Conservation (phyloP, 2,797 vertebrate species). For the Acrocephalus scirpaceus region DNA sequence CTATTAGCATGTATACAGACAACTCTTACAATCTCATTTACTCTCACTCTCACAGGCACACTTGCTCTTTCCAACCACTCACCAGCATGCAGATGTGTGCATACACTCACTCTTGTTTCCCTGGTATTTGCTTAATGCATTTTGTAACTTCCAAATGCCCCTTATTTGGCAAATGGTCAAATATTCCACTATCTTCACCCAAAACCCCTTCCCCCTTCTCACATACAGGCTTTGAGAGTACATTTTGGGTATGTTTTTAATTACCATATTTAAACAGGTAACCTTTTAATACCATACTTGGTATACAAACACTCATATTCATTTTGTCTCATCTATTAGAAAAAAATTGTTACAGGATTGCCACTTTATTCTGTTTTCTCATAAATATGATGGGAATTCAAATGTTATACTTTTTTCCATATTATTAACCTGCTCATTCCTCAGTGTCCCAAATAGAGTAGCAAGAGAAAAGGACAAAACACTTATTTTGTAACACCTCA, state of each 20-base stretch:
- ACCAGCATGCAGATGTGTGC: fast-evolving
- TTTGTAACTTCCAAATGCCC: neutral
- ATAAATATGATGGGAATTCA: neutral
- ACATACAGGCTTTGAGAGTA: neutral
- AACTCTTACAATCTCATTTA: neutral
- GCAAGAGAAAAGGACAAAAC: neutral
- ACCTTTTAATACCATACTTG: neutral
- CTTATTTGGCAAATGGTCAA: neutral
- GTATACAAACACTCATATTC: neutral
- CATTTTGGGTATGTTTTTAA: neutral
- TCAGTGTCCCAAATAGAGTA: neutral
- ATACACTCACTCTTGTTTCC: neutral
- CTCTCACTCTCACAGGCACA: neutral
- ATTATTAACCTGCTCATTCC: neutral
- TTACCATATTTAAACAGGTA: neutral
- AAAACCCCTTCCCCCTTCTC: fast-evolving
- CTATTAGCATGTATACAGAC: neutral
- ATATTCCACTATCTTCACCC: neutral
- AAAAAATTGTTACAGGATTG: neutral
- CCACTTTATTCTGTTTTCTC: neutral
- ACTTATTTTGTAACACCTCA: neutral
- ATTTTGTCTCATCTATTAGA: neutral
- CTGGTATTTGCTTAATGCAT: neutral
- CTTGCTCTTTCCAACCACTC: neutral
- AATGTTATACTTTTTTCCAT: neutral